Conservation (phyloP, 2,797 vertebrate genomes). For the Garrulus glandarius region DNA sequence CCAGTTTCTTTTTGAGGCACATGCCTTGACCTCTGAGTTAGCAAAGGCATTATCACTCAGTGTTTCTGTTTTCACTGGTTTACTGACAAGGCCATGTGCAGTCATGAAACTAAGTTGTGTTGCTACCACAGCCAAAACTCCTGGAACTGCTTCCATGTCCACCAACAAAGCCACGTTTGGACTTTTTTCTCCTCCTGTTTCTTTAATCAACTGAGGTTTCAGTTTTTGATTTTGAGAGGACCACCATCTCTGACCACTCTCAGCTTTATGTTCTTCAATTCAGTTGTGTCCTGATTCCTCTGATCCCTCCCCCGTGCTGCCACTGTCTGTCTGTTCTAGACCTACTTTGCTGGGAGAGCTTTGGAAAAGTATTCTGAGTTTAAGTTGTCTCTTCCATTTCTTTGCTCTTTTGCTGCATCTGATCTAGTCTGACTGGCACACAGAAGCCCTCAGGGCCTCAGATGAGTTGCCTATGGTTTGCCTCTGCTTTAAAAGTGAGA, state of each 20-base stretch:
- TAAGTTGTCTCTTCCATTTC: constrained; percentile 16
- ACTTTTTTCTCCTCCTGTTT: not conserved
- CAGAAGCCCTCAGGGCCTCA: not conserved
- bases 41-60: fast-evolving
- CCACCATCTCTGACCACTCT: not conserved
- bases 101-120: not conserved
- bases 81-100: fast-evolving
- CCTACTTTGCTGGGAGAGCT: not conserved
- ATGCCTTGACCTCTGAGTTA: not conserved
- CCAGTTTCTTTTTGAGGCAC: not conserved
- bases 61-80: not conserved
- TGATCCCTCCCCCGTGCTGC: not conserved
- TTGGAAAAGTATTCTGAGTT: not conserved
- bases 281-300: not conserved
- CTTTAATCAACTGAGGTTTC: not conserved
- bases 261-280: not conserved
- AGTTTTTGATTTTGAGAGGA: not conserved
- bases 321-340: not conserved
- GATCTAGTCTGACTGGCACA: constrained; percentile 45
- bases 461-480: not conserved
- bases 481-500: not conserved
- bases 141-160: not conserved
- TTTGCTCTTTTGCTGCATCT: not conserved
- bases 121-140: not conserved
- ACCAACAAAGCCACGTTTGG: not conserved